Base-by-base conservation (phyloP, 2,888 invertebrate species). In the Heteromyza rotundicornis region DNA sequence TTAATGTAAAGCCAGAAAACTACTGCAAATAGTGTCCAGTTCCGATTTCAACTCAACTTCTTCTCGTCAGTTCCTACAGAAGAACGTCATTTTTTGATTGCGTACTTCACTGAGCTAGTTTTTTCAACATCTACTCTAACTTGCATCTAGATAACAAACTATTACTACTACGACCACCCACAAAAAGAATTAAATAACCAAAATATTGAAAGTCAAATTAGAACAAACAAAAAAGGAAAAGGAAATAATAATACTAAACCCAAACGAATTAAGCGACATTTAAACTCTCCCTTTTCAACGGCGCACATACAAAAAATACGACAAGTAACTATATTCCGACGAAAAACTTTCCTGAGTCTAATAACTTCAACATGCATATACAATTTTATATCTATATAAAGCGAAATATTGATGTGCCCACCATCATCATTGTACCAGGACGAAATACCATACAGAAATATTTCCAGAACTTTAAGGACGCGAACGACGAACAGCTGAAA, bases 281-380 rank as follows among this genome's bases (percentile, higher is more conserved):
- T 60, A 51, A 63, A 68, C 68, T 68, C 66, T 68, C 68, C 68
- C 63, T 67, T 59, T 59, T 59, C 44, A 59, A 51, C 52, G 52
- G n/a, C n/a, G 27, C 16, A 22, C 53, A 53, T 35, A 53, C 35
- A 50, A 14, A n/a, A 57, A 23, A 49, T 1, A 44, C 14, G 17
- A 16, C 14, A 19, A 52, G 27, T 52, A 52, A 24, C 24, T 23
- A 52, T 14, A 52, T 24, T 24, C 24, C 14, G 2, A 10, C 24
- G 24, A 23, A n/a, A 52, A 14, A 52, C 14, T 16, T 24, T 10
- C 16, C 23, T 24, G 17, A 52, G 16, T n/a, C n/a, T n/a, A n/a
- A n/a, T n/a, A n/a, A n/a, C n/a, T n/a, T n/a, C n/a, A n/a, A n/a
- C 20, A 50, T 24, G 24, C 22, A n/a, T n/a, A n/a, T n/a, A n/a